Evolutionary conservation across 1,140 invertebrate genomes (phyloP).

Genomic region (Frieseomelitta varia): DNA sequence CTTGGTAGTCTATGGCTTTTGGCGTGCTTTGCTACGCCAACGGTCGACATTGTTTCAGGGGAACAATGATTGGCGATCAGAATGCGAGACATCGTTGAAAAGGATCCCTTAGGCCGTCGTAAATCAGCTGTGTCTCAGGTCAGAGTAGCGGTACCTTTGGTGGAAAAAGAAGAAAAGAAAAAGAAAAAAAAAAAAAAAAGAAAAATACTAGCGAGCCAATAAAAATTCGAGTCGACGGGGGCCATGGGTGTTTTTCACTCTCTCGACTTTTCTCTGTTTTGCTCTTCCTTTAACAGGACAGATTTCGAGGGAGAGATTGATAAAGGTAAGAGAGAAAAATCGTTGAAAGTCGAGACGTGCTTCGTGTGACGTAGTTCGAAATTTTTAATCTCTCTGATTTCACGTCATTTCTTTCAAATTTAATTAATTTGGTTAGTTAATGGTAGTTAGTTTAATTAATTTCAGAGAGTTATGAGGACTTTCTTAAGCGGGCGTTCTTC

Average conservation of each 20-base stretch:
- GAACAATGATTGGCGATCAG: conserved; percentile 5
- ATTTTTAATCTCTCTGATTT: not conserved
- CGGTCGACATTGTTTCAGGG: conserved; percentile 13
- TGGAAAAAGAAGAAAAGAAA: not conserved
- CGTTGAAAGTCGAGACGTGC: not conserved
- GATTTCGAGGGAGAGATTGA: not conserved
- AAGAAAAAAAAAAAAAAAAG: not conserved
- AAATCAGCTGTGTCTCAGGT: conserved; percentile 31
- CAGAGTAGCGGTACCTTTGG: conserved; percentile 5
- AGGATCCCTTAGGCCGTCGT: conserved; percentile 12
- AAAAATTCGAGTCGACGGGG: conserved; percentile 32
- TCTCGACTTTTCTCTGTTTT: not conserved
- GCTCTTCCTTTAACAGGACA: not conserved
- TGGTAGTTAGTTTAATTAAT: too few species aligned
- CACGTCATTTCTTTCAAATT: too few species aligned
- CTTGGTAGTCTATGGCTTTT: not conserved
- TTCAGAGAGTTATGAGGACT: not conserved
- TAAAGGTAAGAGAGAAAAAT: not conserved
- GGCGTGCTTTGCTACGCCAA: not conserved
- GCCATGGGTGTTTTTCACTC: not conserved
- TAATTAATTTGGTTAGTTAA: not conserved
- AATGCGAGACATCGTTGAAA: not conserved
- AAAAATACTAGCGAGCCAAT: not conserved
- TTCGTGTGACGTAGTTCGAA: not conserved
- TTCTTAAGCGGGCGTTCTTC: not conserved